Evolutionary conservation across 1,140 invertebrate species (phyloP).

Genomic region (Stegodyphus dumicola): DNA sequence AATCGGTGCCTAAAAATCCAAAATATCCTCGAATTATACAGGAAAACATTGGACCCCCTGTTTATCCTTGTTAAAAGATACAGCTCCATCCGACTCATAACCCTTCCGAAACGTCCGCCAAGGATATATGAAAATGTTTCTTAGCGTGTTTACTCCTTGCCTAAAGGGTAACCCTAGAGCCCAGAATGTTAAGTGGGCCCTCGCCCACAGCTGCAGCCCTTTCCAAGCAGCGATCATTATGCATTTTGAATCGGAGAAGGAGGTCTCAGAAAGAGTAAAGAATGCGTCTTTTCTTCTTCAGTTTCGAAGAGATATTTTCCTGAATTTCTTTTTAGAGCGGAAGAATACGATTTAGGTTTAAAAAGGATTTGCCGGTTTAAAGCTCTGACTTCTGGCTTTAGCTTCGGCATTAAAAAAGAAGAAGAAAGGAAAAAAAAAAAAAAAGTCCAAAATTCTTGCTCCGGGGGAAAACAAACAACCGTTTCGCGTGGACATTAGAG

Average conservation of each 20-base stretch:
- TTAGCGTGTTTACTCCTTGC: background rate
- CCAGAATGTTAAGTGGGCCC: conserved; percentile 32
- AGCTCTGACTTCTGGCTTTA: conserved; percentile 55
- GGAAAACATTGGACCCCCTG: too few species aligned
- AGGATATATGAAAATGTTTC: background rate
- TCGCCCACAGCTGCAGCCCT: conserved; percentile 6
- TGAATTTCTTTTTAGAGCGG: conserved; percentile 40
- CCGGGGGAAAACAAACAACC: conserved; percentile 44
- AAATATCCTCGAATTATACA: too few species aligned
- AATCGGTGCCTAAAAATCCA: too few species aligned
- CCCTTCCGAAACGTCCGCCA: background rate
- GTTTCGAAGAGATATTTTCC: conserved; percentile 29
- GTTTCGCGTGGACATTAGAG: conserved; percentile 53
- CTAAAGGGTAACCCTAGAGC: conserved; percentile 39
- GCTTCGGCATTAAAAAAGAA: conserved; percentile 14
- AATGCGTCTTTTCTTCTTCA: conserved; percentile 17
- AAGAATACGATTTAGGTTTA: conserved; percentile 61
- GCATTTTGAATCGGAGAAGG: conserved; percentile 6
- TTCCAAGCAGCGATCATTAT: conserved; percentile 40
- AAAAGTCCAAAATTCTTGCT: conserved; percentile 5
- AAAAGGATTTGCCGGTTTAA: conserved; percentile 60
- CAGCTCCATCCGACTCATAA: too few species aligned
- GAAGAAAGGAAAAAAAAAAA: conserved; percentile 4
- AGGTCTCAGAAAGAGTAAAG: background rate
- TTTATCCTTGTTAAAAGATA: too few species aligned